Base-by-base conservation (phyloP, 2,113 vertebrate genomes). In the Osmerus mordax region DNA sequence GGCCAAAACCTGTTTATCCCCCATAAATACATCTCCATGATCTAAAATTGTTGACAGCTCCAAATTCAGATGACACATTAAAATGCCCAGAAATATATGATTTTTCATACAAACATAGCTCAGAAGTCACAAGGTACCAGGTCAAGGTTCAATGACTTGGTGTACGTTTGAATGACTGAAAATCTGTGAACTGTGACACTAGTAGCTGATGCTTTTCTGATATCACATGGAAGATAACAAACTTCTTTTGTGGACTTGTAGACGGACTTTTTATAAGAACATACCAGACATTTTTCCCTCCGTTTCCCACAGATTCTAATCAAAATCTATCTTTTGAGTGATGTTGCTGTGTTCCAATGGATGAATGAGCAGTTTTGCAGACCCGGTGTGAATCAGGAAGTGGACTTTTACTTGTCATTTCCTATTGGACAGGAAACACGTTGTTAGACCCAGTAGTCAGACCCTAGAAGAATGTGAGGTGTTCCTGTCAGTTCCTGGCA, bases 351-450 rank as follows among this genome's bases (percentile, higher is more conserved):
- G 76, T 78, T 71, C 70, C 47, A 19, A 76, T 41, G 67, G 18
- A 62, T 90, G 84, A 87, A 83, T n/a, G 81, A 81, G 83, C 79
- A 78, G 36, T 85, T 86, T 72, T 81, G 65, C 84, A 79, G 60
- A 72, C 65, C 0, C 54, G 19, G 41, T 41, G 65, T 11, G 60
- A 68, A 9, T 19, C 55, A 74, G 76, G 70, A 85, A 82, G 81
- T 51, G 65, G 71, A 59, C 69, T 79, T 47, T 82, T 52, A 51
- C 72, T 78, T 64, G 79, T 84, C 69, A 83, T 86, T 86, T 89
- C 87, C 89, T 81, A 68, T 87, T 71, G 73, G 64, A 83, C 68
- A 80, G 87, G 87, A 89, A 87, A 79, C 53, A 13, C 82, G 85
- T 67, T 58, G 84, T 76, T 81, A 25, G 56, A 13, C 13, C 77